Conservation (phyloP, 1,140 invertebrate genomes). For the Dreissena rostriformis region DNA sequence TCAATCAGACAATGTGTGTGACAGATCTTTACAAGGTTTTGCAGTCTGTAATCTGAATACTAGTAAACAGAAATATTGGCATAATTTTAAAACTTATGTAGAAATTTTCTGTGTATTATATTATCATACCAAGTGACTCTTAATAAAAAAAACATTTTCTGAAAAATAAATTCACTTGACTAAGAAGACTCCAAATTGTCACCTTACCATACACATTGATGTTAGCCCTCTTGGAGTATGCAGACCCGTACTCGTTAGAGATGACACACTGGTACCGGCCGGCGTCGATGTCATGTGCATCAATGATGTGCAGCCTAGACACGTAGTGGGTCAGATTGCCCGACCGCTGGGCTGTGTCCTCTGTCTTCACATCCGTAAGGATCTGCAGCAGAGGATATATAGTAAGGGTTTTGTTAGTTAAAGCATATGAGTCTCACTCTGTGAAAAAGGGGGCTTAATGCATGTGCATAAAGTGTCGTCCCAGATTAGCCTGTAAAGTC, state of each 20-base stretch:
- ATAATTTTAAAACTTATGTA: too few species aligned
- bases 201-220: constrained; percentile 90
- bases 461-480: too few species aligned
- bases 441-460: too few species aligned
- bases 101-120: too few species aligned
- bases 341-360: constrained; percentile 70
- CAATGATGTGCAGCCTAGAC: constrained; percentile 87
- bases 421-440: too few species aligned
- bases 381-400: constrained; percentile 40
- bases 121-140: too few species aligned
- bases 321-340: constrained; percentile 80
- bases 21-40: too few species aligned
- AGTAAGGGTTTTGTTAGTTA: too few species aligned
- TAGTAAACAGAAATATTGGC: too few species aligned
- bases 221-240: constrained; percentile 93
- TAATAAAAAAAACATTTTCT: neutral
- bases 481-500: too few species aligned
- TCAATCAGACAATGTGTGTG: too few species aligned
- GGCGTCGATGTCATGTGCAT: constrained; percentile 89
- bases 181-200: neutral
- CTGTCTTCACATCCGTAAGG: constrained; percentile 63
- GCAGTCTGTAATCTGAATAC: too few species aligned
- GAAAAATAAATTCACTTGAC: neutral
- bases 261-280: constrained; percentile 97
- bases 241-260: constrained; percentile 93